These are phyloP conservation scores for Ceuthmochares aereus DNA, from an alignment of 2,113 vertebrate species.

Conservation along the genomic window DNA sequence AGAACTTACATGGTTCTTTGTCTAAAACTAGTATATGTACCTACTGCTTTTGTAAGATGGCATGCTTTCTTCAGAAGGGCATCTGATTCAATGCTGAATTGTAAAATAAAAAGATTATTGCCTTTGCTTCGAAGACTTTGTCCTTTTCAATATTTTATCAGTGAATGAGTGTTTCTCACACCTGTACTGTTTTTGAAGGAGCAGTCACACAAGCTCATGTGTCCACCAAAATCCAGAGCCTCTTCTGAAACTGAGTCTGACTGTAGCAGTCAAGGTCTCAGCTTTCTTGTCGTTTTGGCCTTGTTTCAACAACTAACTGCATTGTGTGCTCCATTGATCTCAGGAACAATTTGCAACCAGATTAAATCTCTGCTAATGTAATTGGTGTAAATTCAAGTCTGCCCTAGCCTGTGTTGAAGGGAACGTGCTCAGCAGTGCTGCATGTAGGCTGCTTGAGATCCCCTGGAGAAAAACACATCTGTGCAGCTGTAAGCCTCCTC, in stretches of 20 bases:
- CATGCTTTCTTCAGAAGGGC: too few species aligned
- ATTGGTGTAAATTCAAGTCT: not conserved
- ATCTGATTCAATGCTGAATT: too few species aligned
- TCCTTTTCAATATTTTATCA: too few species aligned
- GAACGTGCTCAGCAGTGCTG: not conserved
- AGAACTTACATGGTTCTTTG: too few species aligned
- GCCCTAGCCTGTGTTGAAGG: not conserved
- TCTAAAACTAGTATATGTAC: too few species aligned
- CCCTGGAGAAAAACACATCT: not conserved
- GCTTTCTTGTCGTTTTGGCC: not conserved
- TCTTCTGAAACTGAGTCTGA: not conserved
- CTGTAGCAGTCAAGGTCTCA: fast-evolving
- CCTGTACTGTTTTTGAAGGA: not conserved
- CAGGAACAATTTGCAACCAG: not conserved
- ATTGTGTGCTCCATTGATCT: not conserved
- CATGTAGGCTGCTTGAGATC: fast-evolving
- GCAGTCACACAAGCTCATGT: fast-evolving
- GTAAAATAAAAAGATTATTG: too few species aligned
- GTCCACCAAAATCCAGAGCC: fast-evolving
- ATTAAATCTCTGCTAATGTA: not conserved
- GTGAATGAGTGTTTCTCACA: too few species aligned
- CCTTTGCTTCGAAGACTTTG: too few species aligned
- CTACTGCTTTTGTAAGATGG: too few species aligned
- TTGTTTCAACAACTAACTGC: not conserved
- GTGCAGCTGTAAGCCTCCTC: not conserved